Evolutionary conservation across 2,113 vertebrate species (phyloP), one percentile per base, ranked within the genome.

Genomic region (Macquaria australasica): DNA sequence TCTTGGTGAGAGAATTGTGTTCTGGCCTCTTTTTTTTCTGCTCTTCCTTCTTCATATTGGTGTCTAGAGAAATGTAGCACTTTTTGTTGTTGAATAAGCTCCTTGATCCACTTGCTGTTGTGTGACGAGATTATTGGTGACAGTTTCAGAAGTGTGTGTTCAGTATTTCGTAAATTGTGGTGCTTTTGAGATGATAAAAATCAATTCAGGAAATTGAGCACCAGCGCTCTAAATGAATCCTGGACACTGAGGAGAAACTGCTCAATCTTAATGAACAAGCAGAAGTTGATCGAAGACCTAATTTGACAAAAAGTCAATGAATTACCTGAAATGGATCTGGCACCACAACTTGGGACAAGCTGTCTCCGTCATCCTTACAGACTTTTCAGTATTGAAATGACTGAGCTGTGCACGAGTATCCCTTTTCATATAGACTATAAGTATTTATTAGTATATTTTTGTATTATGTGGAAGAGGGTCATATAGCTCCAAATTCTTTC

Each of bases 1-100:
- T 85, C 90, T 90, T 62, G 94, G 94, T 95, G 95, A 96, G 95
- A 94, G 84, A 87, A 84, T n/a, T 84, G 87, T 82, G 84, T 90
- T 92, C 76, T 84, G 90, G 85, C 85, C 80, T 92, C 56, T 84
- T 74, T 79, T 53, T 62, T 66, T 62, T 66, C 64, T 53, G 64
- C 68, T 66, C 62, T 53, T 55, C 77, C 53, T 75, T 73, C n/a
- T 71, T 59, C 15, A 15, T 89, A 43, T 87, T 53, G 59, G 58
- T 91, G 87, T 89, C 37, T 78, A 51, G 14, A 88, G 53, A 84
- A 63, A 77, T 80, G 25, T 82, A 28, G 76, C 75, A 80, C 60
- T 87, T 77, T 78, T 77, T 78, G 86, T 85, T 82, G 78, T 63
- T 84, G 85, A 87, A 91, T 76, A 34, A 81, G 88, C 59, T 90